phyloP scores from a whole-genome alignment of 23 tunicate genomes.

The Ascidia mentula region DNA sequence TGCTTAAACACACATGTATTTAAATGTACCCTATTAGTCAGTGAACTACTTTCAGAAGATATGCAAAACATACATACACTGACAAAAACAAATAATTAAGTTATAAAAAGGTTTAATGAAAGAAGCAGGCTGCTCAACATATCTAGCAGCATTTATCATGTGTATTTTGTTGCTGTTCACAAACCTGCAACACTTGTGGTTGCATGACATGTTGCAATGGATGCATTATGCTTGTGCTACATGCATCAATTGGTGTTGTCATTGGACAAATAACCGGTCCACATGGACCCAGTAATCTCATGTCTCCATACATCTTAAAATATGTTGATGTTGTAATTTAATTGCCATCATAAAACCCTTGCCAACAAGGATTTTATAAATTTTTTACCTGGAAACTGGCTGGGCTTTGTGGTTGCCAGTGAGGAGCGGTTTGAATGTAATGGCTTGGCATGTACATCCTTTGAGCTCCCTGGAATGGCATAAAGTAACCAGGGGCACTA shows the following conservation, averaged over 20 bases:
- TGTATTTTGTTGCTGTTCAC: no score
- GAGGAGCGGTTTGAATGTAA: conserved; percentile 61
- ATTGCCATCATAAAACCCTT: no score
- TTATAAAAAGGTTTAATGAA: no score
- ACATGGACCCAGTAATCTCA: conserved; percentile 51
- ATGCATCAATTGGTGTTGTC: conserved; percentile 67
- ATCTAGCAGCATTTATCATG: no score
- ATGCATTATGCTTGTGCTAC: conserved; percentile 56
- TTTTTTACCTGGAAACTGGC: conserved; percentile 43
- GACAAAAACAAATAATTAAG: conserved; percentile 36
- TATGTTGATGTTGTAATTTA: no score
- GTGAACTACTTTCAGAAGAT: no score
- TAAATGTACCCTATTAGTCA: no score
- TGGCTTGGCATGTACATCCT: conserved; percentile 53
- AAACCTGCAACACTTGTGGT: conserved; percentile 57
- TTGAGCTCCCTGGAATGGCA: conserved; percentile 60
- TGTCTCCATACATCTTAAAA: conserved; percentile 29
- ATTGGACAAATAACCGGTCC: conserved; percentile 85
- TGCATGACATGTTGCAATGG: conserved; percentile 60
- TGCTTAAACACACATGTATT: no score
- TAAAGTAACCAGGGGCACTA: conserved; percentile 62
- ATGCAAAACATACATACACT: conserved; percentile 30
- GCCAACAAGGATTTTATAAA: no score
- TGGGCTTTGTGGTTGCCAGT: conserved; percentile 64
- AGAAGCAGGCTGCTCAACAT: no score